phyloP scores from a whole-genome alignment of 2,797 vertebrate species.

The Fratercula arctica region DNA sequence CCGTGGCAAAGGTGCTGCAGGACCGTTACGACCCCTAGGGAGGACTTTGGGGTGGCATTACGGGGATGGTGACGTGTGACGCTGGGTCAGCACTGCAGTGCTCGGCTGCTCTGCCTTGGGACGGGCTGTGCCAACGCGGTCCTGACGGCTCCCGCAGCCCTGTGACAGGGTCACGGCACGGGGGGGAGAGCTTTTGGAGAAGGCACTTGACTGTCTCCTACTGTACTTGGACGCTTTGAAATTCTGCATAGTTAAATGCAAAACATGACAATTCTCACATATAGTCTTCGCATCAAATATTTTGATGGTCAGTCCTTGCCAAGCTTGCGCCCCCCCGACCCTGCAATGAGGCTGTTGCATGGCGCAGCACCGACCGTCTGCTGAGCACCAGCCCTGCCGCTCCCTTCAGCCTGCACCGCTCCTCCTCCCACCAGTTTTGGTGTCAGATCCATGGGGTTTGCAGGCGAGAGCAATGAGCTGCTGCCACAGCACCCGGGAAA shows the following conservation, averaged over 20 bases:
- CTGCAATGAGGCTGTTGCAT: neutral
- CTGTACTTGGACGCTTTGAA: neutral
- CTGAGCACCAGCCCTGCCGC: neutral
- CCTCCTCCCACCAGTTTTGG: neutral
- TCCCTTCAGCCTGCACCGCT: neutral
- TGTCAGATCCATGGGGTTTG: neutral
- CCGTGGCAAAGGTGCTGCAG: too few species aligned
- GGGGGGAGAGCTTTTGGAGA: too few species aligned
- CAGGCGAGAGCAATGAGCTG: neutral
- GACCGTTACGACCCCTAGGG: neutral
- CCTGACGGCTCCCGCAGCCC: neutral
- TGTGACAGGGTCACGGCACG: accelerated
- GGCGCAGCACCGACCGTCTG: neutral
- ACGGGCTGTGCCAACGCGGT: accelerated
- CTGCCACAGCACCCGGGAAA: neutral
- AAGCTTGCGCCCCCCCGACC: too few species aligned
- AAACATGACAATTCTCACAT: neutral
- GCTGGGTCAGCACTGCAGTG: neutral
- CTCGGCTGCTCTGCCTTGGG: neutral
- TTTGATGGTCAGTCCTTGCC: neutral
- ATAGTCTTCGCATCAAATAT: neutral
- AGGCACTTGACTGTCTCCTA: neutral
- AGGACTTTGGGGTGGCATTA: neutral
- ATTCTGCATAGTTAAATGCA: neutral
- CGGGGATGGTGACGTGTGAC: accelerated